A percentile compares a stretch with the other conserved stretches of the same genome.
phyloP scores from a whole-genome alignment of 2,113 vertebrate genomes.

The Isurus oxyrinchus region DNA sequence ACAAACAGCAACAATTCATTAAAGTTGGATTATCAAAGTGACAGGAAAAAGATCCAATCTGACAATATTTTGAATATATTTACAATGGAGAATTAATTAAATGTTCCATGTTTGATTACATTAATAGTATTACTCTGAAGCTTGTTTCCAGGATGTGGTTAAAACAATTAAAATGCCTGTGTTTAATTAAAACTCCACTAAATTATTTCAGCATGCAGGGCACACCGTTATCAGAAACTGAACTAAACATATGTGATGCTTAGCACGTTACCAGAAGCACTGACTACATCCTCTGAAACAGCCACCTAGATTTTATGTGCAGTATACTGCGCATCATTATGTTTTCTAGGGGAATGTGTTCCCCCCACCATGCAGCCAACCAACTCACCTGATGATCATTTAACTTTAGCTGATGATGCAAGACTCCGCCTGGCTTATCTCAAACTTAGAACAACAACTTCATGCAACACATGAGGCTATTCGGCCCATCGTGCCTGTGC shows the following conservation, averaged over 20 bases:
- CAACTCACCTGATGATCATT: not conserved
- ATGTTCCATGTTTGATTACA: slow-evolving; percentile 26
- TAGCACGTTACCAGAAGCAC: not conserved
- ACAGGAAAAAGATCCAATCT: slow-evolving; percentile 19
- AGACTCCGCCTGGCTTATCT: not conserved
- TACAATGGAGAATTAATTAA: slow-evolving; percentile 24
- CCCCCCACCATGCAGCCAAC: not conserved
- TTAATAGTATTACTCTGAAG: slow-evolving; percentile 1
- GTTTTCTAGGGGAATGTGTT: not conserved
- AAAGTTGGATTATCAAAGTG: slow-evolving; percentile 9
- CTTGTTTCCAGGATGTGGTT: slow-evolving; percentile 28
- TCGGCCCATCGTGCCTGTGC: not conserved
- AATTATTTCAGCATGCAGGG: slow-evolving; percentile 27
- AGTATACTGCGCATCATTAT: not conserved
- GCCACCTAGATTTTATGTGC: not conserved
- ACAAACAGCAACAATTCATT: not conserved
- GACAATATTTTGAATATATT: slow-evolving; percentile 23
- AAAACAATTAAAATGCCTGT: slow-evolving; percentile 32
- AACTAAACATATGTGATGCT: slow-evolving; percentile 15
- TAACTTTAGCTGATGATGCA: not conserved
- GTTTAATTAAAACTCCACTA: slow-evolving; percentile 18
- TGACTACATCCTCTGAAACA: not conserved
- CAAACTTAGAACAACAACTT: not conserved
- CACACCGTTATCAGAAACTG: not conserved
- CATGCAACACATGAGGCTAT: not conserved